Conservation (phyloP, 2,888 invertebrate species). For the Hedychridium roseum region DNA sequence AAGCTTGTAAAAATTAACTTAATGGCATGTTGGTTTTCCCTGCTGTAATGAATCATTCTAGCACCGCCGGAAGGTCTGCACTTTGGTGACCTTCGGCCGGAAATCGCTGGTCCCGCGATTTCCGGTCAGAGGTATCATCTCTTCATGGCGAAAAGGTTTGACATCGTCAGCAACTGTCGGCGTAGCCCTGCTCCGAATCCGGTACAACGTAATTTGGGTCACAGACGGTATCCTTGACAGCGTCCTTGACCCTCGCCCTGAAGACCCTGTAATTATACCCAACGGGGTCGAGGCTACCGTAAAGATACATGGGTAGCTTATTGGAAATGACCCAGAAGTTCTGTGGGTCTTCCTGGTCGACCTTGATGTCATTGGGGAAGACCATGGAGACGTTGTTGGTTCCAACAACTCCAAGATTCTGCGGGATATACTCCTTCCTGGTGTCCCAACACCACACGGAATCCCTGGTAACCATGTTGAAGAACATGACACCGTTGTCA, state of each 20-base stretch:
- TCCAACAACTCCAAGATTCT: slow-evolving; percentile 72
- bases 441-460: slow-evolving; percentile 84
- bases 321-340: slow-evolving; percentile 82
- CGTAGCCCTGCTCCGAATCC: slow-evolving; percentile 44
- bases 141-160: too few relatives aligned
- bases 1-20: too few relatives aligned
- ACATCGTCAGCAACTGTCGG: slow-evolving; percentile 49
- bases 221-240: slow-evolving; percentile 74
- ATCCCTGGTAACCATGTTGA: slow-evolving; percentile 79
- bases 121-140: too few relatives aligned
- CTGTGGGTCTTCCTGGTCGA: slow-evolving; percentile 75
- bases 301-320: slow-evolving; percentile 77
- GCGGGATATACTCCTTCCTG: slow-evolving; percentile 72
- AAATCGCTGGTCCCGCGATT: too few relatives aligned
- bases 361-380: slow-evolving; percentile 83
- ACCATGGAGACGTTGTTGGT: slow-evolving; percentile 71
- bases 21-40: too few relatives aligned
- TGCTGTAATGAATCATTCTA: too few relatives aligned
- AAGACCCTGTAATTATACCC: slow-evolving; percentile 80
- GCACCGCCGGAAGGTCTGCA: too few relatives aligned
- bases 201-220: slow-evolving; percentile 67
- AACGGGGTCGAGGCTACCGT: slow-evolving; percentile 69
- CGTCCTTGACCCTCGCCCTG: slow-evolving; percentile 71
- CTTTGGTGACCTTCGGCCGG: too few relatives aligned
- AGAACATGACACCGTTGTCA: slow-evolving; percentile 77